A percentile compares a stretch with the other conserved stretches of the same genome.
phyloP scores from a whole-genome alignment of 1,140 invertebrate species.

The Ephestia elutella region DNA sequence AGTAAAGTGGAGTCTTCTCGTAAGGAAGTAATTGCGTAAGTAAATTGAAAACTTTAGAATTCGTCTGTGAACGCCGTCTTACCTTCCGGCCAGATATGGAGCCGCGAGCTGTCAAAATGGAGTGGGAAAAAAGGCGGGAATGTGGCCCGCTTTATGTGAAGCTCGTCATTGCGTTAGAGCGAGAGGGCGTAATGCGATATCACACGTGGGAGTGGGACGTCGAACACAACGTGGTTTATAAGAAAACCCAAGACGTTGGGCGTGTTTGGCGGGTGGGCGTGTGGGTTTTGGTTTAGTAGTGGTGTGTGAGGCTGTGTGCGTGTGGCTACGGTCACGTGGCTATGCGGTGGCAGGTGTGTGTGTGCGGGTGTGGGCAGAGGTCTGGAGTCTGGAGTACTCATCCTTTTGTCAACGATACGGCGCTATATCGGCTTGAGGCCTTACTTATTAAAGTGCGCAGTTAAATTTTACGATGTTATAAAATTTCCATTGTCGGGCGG shows the following conservation, averaged over 20 bases:
- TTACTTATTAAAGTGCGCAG: slow-evolving; percentile 68
- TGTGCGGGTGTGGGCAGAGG: slow-evolving; percentile 38
- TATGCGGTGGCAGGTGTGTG: slow-evolving; percentile 27
- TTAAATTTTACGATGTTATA: slow-evolving; percentile 66
- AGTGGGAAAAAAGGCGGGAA: slow-evolving; percentile 74
- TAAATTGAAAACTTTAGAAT: background rate
- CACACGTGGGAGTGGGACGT: slow-evolving; percentile 42
- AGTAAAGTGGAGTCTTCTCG: too few relatives aligned
- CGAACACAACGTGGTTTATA: slow-evolving; percentile 70
- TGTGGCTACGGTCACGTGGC: slow-evolving; percentile 34
- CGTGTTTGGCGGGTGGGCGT: slow-evolving; percentile 73
- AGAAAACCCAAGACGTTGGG: slow-evolving; percentile 74
- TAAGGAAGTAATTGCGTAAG: too few relatives aligned
- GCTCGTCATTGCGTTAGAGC: slow-evolving; percentile 65
- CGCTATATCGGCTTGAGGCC: slow-evolving; percentile 58
- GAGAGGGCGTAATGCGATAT: slow-evolving; percentile 30
- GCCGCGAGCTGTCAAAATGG: slow-evolving; percentile 74
- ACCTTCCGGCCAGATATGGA: slow-evolving; percentile 70
- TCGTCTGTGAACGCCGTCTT: slow-evolving; percentile 64
- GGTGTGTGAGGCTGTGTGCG: slow-evolving; percentile 40
- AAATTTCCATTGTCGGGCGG: slow-evolving; percentile 58
- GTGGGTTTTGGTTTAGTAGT: slow-evolving; percentile 56
- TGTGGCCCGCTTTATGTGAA: slow-evolving; percentile 72
- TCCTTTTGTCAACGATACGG: slow-evolving; percentile 72
- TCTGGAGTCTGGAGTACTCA: slow-evolving; percentile 36